A percentile compares a stretch with the other conserved stretches of the same genome.
These are phyloP conservation scores for Hyposoter dolosus DNA, from an alignment of 2,888 invertebrate species.

Conservation along the genomic window DNA sequence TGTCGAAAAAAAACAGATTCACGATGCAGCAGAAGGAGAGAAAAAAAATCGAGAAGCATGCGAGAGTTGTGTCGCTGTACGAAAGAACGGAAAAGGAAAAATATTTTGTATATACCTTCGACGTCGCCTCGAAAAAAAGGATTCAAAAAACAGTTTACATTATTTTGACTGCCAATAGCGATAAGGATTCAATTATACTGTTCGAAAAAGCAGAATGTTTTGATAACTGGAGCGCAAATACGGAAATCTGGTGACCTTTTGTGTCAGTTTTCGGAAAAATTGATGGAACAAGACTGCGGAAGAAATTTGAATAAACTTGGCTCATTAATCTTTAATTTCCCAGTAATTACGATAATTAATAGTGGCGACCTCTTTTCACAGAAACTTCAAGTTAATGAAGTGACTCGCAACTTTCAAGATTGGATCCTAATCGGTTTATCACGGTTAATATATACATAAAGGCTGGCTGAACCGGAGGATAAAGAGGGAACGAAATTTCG, in stretches of 20 bases:
- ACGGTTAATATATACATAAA: slow-evolving; percentile 12
- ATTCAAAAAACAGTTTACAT: too few species aligned
- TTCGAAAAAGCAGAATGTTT: neutral
- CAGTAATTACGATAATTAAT: slow-evolving; percentile 50
- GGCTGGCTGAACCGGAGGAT: neutral
- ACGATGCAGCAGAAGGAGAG: neutral
- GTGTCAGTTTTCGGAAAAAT: neutral
- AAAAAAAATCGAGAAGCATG: slow-evolving; percentile 42
- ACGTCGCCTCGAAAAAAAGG: slow-evolving; percentile 21
- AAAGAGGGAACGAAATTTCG: slow-evolving; percentile 18
- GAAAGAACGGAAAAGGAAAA: slow-evolving; percentile 11
- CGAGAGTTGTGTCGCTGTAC: slow-evolving; percentile 45
- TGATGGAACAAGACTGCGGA: slow-evolving; percentile 6
- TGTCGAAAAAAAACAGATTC: slow-evolving; percentile 17
- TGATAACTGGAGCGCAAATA: neutral
- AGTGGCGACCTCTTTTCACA: slow-evolving; percentile 9
- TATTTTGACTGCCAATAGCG: neutral
- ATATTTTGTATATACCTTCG: slow-evolving; percentile 19
- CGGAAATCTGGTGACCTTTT: neutral
- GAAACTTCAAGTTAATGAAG: slow-evolving; percentile 47
- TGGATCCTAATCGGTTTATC: slow-evolving; percentile 46
- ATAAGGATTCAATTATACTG: neutral
- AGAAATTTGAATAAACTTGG: neutral
- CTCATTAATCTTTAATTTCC: neutral
- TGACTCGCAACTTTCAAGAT: slow-evolving; percentile 8